Evolutionary conservation across 2,113 vertebrate species (phyloP), one percentile per base, ranked within the genome.

Genomic region (Electrona antarctica): DNA sequence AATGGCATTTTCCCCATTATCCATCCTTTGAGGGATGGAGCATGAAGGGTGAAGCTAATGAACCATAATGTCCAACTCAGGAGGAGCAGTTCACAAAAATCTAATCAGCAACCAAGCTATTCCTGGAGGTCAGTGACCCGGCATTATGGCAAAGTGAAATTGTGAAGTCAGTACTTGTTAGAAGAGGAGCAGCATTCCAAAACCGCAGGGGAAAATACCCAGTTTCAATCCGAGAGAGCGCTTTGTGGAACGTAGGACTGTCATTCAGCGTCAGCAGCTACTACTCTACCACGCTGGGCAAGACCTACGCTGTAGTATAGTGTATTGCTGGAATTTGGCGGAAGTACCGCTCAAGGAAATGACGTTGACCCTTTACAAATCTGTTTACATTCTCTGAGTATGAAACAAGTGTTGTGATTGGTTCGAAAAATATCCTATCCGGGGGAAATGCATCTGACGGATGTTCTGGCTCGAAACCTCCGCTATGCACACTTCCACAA

Each of bases 261-360:
- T 51, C 8, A 51, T 21, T 21, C 21, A 21, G 21, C 21, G 21
- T 21, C 21, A 21, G 7, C 47, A 61, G 54, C 63, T 69, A 60
- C 72, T 74, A 50, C 33, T 41, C 33, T 79, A 74, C 60, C 51
- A 7, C 51, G 62, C 9, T 73, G 67, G 50, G 64, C 58, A 71
- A 72, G 64, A 29, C 64, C 51, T 82, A 66, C 21, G 21, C 21
- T 21, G 21, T 21, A 21, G 21, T 48, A 7, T 61, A 55, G 49
- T 51, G 11, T 41, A 72, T 76, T 72, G 65, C 71, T 21, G 21
- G 21, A 21, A 21, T 21, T 21, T 21, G 21, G 21, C 21, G 21
- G 21, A 21, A 21, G 21, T 21, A 21, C 21, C 21, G 21, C 21
- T 21, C 21, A 21, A 21, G 21, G 21, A 21, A 21, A 21, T 21